These are phyloP conservation scores for Ormyrus rosae DNA, from an alignment of 2,888 invertebrate species.

Conservation along the genomic window DNA sequence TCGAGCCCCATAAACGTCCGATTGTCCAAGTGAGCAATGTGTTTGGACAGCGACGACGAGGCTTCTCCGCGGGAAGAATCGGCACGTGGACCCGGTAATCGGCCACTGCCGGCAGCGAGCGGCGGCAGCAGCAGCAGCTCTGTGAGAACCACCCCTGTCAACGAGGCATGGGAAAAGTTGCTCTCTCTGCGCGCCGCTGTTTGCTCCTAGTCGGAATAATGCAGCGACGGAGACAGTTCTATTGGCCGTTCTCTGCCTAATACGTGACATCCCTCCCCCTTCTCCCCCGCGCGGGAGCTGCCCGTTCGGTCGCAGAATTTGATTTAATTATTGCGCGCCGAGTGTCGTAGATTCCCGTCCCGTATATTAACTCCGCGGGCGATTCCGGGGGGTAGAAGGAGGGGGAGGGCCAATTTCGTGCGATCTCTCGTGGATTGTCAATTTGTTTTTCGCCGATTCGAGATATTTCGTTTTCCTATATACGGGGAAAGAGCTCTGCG, in stretches of 20 bases:
- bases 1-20: neutral
- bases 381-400: slow-evolving; percentile 4
- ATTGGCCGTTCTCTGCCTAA: slow-evolving; percentile 71
- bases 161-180: slow-evolving; percentile 73
- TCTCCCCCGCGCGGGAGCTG: neutral
- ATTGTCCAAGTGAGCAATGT: slow-evolving; percentile 52
- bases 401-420: slow-evolving; percentile 7
- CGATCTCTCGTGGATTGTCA: slow-evolving; percentile 1
- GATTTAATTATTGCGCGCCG: slow-evolving; percentile 69
- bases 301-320: slow-evolving; percentile 64
- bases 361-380: slow-evolving; percentile 56
- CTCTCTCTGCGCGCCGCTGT: slow-evolving; percentile 65
- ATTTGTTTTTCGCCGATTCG: neutral
- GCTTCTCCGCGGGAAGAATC: too few species aligned
- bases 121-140: neutral
- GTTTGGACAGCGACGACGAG: slow-evolving; percentile 16
- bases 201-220: slow-evolving; percentile 73
- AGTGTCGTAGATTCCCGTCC: neutral
- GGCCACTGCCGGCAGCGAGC: neutral
- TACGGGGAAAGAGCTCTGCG: neutral
- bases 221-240: slow-evolving; percentile 69
- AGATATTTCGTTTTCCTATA: too few species aligned
- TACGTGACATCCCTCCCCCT: slow-evolving; percentile 60
- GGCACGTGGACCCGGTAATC: slow-evolving; percentile 46
- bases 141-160: slow-evolving; percentile 66